Evolutionary conservation across 1,140 invertebrate species (phyloP).

Genomic region (Teleopsis dalmanni): DNA sequence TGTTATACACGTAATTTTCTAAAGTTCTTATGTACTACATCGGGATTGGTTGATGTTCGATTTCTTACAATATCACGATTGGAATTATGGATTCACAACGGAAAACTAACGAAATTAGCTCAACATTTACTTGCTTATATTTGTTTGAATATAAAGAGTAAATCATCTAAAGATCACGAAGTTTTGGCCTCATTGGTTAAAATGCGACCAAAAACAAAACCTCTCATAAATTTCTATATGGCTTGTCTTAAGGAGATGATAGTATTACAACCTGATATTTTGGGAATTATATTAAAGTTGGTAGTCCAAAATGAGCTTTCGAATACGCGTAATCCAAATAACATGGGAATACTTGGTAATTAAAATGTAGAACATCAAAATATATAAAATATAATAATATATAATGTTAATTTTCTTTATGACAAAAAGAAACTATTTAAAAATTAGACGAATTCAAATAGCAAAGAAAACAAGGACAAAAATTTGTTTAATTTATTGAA

Average conservation of each 20-base stretch:
- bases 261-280: conserved; percentile 59
- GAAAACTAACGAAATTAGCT: conserved; percentile 81
- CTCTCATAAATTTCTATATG: conserved; percentile 81
- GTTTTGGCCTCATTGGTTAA: conserved; percentile 84
- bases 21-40: conserved; percentile 71
- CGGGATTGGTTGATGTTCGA: conserved; percentile 76
- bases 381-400: neutral
- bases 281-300: conserved; percentile 80
- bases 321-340: conserved; percentile 84
- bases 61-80: conserved; percentile 72
- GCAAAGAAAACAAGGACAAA: too few species aligned
- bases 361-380: conserved; percentile 47
- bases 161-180: conserved; percentile 76
- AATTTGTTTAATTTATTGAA: too few species aligned
- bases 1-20: conserved; percentile 82
- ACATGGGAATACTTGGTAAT: conserved; percentile 58
- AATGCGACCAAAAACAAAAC: conserved; percentile 88
- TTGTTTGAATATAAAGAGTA: conserved; percentile 70
- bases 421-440: too few species aligned
- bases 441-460: too few species aligned
- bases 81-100: conserved; percentile 93
- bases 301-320: conserved; percentile 94
- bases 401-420: neutral
- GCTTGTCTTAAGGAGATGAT: conserved; percentile 68
- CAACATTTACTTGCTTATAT: conserved; percentile 91